Percentiles rank a stretch among this genome's conserved stretches.
These are phyloP conservation scores for Taxidea taxus DNA, from an alignment of 2,113 vertebrate species.

Conservation along the genomic window DNA sequence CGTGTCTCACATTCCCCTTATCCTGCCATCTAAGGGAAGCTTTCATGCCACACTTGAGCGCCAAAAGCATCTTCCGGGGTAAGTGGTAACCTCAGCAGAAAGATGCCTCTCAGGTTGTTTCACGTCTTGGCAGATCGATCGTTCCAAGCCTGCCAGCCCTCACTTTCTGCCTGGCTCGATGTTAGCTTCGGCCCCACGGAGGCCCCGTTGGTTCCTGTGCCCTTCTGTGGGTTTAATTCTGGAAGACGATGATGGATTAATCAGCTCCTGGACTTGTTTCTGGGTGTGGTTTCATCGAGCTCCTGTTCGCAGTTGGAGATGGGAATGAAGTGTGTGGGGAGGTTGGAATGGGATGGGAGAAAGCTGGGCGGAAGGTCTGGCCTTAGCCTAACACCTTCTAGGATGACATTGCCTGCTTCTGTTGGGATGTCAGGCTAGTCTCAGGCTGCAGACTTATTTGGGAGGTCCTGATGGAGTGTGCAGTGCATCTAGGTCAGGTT, in stretches of 20 bases:
- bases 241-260: not conserved
- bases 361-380: not conserved
- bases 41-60: constrained; percentile 15
- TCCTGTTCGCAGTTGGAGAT: not conserved
- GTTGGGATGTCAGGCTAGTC: not conserved
- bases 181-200: not conserved
- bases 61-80: constrained; percentile 68
- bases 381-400: not conserved
- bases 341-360: not conserved
- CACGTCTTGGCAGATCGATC: constrained; percentile 42
- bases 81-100: constrained; percentile 68
- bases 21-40: constrained; percentile 52
- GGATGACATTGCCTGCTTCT: fast-evolving
- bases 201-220: not conserved
- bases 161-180: not conserved
- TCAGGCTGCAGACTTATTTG: not conserved
- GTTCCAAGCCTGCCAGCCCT: not conserved
- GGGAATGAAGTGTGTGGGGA: not conserved
- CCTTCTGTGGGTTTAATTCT: not conserved
- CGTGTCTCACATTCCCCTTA: constrained; percentile 56
- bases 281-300: not conserved
- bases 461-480: no score
- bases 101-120: constrained; percentile 44
- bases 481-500: no score
- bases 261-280: not conserved